Evolutionary conservation across 2,113 vertebrate genomes (phyloP), one percentile per base, ranked within the genome.

Genomic region (Elgaria multicarinata): DNA sequence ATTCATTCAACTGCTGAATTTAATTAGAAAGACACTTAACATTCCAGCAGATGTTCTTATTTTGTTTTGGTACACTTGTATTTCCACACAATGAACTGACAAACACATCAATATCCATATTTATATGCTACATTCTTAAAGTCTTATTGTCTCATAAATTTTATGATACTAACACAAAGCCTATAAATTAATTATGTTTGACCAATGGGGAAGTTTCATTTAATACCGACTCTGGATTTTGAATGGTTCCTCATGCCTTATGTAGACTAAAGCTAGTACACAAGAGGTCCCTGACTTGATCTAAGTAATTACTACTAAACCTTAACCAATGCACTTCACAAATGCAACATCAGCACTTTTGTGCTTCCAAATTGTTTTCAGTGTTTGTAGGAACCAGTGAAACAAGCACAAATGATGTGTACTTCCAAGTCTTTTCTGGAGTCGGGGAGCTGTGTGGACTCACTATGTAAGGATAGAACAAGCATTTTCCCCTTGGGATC

Each of bases 11-110:
- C 95, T 94, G 92, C 94, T 95, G 83, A 76, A 93, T 97, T 97
- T 96, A 95, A 95, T 96, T 96, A 96, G 95, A 95, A 95, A 96
- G 92, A 95, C 88, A 92, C 90, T 96, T 96, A 95, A 94, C 90
- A 94, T 95, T 93, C 91, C 93, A 95, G 89, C 92, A 97, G 94
- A 95, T 96, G 94, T 96, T 96, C 94, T 95, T 94, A 89, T 92
- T 96, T 96, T 94, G 83, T 96, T 96, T 96, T 75, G 72, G 95
- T 96, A 90, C 96, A 82, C 85, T 93, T 95, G 88, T 93, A 88
- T 94, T 94, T 91, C 91, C 89, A 93, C 76, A 86, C 89, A 93
- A 55, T 88, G 9, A 66, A n/a, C 92, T 96, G 95, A 91, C 85
- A 82, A 94, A 90, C 90, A 87, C 77, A 90, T 92, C 83, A 72